These are phyloP conservation scores for Paralichthys olivaceus DNA, from an alignment of 2,113 vertebrate genomes.

Conservation along the genomic window DNA sequence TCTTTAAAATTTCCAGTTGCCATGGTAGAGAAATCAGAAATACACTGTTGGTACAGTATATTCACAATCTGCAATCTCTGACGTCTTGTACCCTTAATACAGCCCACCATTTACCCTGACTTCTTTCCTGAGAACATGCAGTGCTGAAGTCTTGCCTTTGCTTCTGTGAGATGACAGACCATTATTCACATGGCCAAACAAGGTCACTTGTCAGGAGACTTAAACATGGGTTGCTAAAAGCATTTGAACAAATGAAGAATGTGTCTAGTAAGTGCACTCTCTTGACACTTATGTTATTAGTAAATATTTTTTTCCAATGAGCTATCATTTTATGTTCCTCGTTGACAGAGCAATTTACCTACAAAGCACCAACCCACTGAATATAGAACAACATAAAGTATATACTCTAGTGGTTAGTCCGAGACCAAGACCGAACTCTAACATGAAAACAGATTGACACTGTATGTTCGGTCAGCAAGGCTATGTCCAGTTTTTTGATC, in stretches of 20 bases:
- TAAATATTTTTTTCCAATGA: background rate
- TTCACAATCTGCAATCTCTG: background rate
- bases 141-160: background rate
- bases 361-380: no score
- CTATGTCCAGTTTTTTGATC: background rate
- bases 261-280: background rate
- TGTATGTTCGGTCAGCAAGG: background rate
- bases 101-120: background rate
- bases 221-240: background rate
- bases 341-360: no score
- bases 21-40: background rate
- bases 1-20: no score
- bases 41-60: background rate
- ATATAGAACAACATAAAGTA: no score
- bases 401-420: background rate
- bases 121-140: background rate
- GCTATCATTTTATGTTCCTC: background rate
- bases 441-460: no score
- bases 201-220: background rate
- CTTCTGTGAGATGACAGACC: background rate
- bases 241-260: conserved; percentile 2
- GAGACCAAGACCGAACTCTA: no score
- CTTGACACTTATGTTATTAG: background rate
- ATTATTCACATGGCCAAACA: conserved; percentile 9
- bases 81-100: no score